Base-by-base conservation (phyloP, 2,888 invertebrate species). In the Ephialtes manifestator region DNA sequence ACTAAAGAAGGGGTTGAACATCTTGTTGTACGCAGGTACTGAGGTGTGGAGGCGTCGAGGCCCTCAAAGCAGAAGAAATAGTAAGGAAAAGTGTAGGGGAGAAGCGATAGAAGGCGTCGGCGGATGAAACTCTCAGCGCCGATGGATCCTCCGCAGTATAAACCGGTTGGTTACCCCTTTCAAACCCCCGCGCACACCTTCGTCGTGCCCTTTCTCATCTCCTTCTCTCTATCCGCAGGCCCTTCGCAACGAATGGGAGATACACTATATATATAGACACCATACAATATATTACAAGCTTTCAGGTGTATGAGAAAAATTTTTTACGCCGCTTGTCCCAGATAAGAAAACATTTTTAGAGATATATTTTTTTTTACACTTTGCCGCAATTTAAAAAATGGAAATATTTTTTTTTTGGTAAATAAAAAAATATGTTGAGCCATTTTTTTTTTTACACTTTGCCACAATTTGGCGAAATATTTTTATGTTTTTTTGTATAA, bases 141-240 rank as follows among this genome's bases (percentile, higher is more conserved):
- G 82, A 86, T 74, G 83, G 72, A 83, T 84, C 71, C 83, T 48
- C 68, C 72, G 84, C 65, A 4, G 85, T 71, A 86, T 83, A 89
- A 89, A 89, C 88, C 89, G 88, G 88, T 89, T 88, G 88, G 88
- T 89, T 88, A 78, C 81, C 70, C 75, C 79, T 58, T 20, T 63
- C 58, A 68, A 53, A 55, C 82, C 55, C 71, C 81, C 83, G 65
- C 79, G 78, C 55, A 70, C 74, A n/a, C 63, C n/a, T 35, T 35
- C 63, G 4, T 35, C 1, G 10, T 35, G 76, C 63, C 76, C 71
- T 79, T 80, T 83, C 76, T 83, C 76, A 65, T 67, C 70, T 58
- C 79, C 60, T 55, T 74, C 78, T 85, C 84, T 77, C 80, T 75
- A 67, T 82, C 82, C 83, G 31, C 72, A 72, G 77, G 55, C 81